Evolutionary conservation across 2,797 vertebrate species (phyloP).

Genomic region (Propithecus perrieri): DNA sequence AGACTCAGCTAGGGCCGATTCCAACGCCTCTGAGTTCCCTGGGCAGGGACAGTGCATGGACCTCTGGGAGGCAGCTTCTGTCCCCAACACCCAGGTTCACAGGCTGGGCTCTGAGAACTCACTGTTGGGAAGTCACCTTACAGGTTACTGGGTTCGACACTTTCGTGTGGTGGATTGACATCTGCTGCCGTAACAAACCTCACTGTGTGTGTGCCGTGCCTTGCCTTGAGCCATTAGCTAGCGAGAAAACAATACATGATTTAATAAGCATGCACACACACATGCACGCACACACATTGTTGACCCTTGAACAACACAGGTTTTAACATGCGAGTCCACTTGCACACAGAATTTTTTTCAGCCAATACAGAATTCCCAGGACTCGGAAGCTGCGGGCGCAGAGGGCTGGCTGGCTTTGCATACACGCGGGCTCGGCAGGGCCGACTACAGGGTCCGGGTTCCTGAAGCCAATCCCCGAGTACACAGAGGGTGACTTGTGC

Average conservation of each 20-base stretch:
- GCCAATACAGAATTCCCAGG: neutral
- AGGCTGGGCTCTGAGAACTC: neutral
- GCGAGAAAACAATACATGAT: neutral
- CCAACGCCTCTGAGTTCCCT: no score
- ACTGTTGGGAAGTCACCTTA: rapidly evolving
- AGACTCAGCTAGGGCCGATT: neutral
- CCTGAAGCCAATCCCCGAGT: neutral
- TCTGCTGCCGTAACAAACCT: neutral
- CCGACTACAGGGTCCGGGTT: neutral
- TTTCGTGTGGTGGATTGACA: no score
- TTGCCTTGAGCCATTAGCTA: no score
- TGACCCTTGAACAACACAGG: neutral
- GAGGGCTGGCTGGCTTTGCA: neutral
- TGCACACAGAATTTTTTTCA: neutral
- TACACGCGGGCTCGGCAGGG: neutral
- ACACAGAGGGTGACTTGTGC: neutral
- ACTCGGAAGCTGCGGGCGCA: neutral
- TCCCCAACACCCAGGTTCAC: neutral
- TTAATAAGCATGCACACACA: no score
- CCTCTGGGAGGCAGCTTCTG: rapidly evolving
- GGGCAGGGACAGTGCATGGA: neutral
- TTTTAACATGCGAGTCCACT: neutral
- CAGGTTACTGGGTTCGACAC: rapidly evolving
- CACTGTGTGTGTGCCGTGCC: neutral
- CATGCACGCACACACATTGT: neutral